These are phyloP conservation scores for Blastobasis adustella DNA, from an alignment of 2,888 invertebrate genomes.

Conservation along the genomic window DNA sequence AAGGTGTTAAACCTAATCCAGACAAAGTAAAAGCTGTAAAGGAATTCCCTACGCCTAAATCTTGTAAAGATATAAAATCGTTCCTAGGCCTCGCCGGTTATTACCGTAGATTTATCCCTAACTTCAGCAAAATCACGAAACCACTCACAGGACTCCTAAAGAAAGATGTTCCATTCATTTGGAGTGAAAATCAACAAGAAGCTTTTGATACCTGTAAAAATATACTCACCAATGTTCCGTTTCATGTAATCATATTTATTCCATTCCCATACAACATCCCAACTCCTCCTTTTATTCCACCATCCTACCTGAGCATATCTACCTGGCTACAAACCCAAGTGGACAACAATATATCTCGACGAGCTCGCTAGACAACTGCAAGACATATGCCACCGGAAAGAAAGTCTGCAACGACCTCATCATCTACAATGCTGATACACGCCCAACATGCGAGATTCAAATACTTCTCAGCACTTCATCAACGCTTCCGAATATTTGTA, in stretches of 20 bases:
- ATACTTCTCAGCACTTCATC: slow-evolving; percentile 9
- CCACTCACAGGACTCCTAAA: slow-evolving; percentile 23
- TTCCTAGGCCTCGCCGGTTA: slow-evolving; percentile 29
- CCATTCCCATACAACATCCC: slow-evolving; percentile 18
- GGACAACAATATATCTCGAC: slow-evolving; percentile 18
- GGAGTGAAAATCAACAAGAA: slow-evolving; percentile 16
- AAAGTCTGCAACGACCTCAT: slow-evolving; percentile 16
- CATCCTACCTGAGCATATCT: slow-evolving; percentile 17
- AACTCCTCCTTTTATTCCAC: slow-evolving; percentile 16
- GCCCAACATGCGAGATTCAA: slow-evolving; percentile 16
- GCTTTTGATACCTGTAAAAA: slow-evolving; percentile 19
- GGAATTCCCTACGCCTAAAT: slow-evolving; percentile 26
- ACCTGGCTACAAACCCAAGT: slow-evolving; percentile 14
- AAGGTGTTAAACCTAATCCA: slow-evolving; percentile 37
- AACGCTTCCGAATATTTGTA: slow-evolving; percentile 14
- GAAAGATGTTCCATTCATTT: slow-evolving; percentile 19
- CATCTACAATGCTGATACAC: slow-evolving; percentile 13
- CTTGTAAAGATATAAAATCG: slow-evolving; percentile 26
- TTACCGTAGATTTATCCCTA: slow-evolving; percentile 28
- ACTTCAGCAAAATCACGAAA: slow-evolving; percentile 23
- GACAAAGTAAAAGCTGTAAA: slow-evolving; percentile 21
- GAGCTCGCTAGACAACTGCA: slow-evolving; percentile 17
- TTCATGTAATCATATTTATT: slow-evolving; percentile 19
- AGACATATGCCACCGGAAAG: slow-evolving; percentile 8
- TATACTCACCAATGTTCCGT: slow-evolving; percentile 16